phyloP scores from a whole-genome alignment of 2,113 vertebrate species.

The Salvelinus alpinus region DNA sequence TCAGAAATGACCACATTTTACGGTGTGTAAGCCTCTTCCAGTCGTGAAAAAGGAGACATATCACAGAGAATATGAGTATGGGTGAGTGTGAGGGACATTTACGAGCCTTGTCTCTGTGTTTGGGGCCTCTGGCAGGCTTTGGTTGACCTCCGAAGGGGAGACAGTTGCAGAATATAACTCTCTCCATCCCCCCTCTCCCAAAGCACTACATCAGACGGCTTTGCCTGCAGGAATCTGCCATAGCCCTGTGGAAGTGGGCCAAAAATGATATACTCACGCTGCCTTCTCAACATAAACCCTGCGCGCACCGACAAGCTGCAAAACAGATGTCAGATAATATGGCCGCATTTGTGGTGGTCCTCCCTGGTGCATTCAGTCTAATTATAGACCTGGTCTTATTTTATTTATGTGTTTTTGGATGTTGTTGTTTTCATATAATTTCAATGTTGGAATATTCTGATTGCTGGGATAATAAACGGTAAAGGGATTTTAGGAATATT shows the following conservation, averaged over 20 bases:
- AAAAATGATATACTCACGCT: conserved; percentile 68
- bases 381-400: conserved; percentile 53
- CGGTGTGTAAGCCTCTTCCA: conserved; percentile 12
- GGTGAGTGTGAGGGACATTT: conserved; percentile 20
- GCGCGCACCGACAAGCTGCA: conserved; percentile 63
- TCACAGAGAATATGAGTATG: background rate
- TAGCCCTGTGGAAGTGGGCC: conserved; percentile 53
- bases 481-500: background rate
- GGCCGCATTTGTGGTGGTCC: conserved; percentile 53
- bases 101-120: background rate
- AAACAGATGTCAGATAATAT: conserved; percentile 69
- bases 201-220: conserved; percentile 45
- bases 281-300: conserved; percentile 63
- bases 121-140: background rate
- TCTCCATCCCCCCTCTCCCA: conserved; percentile 17
- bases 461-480: background rate
- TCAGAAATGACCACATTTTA: conserved; percentile 27
- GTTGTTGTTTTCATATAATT: conserved; percentile 24
- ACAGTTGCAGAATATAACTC: conserved; percentile 10
- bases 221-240: conserved; percentile 61
- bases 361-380: conserved; percentile 32
- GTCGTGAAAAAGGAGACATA: conserved; percentile 2
- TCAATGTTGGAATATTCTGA: background rate
- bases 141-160: conserved; percentile 21
- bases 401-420: conserved; percentile 34